Percentiles rank a stretch among this genome's conserved stretches.
phyloP scores from a whole-genome alignment of 2,888 invertebrate species.

The Mythimna ferrago region DNA sequence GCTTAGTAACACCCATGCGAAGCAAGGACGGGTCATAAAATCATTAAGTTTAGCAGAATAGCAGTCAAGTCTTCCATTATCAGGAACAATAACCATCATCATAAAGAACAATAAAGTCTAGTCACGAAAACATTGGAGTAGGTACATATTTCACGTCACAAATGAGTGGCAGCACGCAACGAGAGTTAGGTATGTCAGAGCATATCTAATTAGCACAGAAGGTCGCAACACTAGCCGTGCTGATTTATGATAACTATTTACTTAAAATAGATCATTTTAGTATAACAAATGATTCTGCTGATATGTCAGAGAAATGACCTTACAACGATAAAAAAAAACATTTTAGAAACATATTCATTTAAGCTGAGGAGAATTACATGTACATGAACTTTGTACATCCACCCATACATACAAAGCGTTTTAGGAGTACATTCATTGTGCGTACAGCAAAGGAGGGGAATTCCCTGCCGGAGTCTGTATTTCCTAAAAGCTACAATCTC shows the following conservation, averaged over 20 bases:
- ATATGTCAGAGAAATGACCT: not conserved
- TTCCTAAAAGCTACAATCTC: too few relatives aligned
- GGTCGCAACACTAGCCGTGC: slow-evolving; percentile 42
- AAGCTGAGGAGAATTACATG: too few relatives aligned
- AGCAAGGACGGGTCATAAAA: not conserved
- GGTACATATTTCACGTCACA: slow-evolving; percentile 35
- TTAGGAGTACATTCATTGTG: too few relatives aligned
- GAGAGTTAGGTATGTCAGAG: slow-evolving; percentile 46
- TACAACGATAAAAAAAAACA: not conserved
- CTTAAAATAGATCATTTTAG: slow-evolving; percentile 14
- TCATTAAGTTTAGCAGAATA: not conserved
- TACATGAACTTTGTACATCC: too few relatives aligned
- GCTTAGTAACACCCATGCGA: too few relatives aligned
- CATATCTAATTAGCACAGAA: slow-evolving; percentile 59
- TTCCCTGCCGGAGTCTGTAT: too few relatives aligned
- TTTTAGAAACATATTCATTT: too few relatives aligned
- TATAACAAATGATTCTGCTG: slow-evolving; percentile 12
- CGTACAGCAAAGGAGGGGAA: too few relatives aligned
- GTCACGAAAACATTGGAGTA: slow-evolving; percentile 35
- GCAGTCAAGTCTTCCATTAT: not conserved
- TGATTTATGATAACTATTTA: slow-evolving; percentile 54
- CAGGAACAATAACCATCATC: slow-evolving; percentile 8
- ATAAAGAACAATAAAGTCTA: slow-evolving; percentile 29
- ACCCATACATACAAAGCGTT: too few relatives aligned
- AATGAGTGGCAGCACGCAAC: slow-evolving; percentile 57